phyloP scores from a whole-genome alignment of 2,113 vertebrate species.

The Chionis minor region DNA sequence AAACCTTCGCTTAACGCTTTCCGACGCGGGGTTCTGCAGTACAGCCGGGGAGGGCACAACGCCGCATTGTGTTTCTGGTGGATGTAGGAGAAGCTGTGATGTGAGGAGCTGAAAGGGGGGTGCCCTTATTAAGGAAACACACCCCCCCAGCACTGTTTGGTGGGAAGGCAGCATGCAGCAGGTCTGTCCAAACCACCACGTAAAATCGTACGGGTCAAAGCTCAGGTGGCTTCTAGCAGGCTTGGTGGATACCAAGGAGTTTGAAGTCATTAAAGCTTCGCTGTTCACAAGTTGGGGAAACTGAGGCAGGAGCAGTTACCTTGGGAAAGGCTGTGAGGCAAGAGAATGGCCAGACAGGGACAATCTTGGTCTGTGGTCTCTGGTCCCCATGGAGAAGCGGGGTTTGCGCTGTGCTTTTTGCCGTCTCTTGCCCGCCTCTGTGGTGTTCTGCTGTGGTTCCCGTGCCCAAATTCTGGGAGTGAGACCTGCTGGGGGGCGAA shows the following conservation, averaged over 20 bases:
- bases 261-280: neutral
- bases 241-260: neutral
- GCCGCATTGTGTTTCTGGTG: neutral
- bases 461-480: accelerated
- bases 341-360: neutral
- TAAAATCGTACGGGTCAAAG: neutral
- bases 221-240: neutral
- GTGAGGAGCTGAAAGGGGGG: neutral
- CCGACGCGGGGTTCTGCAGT: neutral
- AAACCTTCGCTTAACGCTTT: neutral
- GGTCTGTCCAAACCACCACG: accelerated
- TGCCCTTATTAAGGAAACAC: neutral
- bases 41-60: neutral
- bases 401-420: neutral
- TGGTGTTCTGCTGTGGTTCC: neutral
- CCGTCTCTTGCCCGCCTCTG: neutral
- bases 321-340: neutral
- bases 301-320: neutral
- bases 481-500: neutral
- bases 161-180: neutral
- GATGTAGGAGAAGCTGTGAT: neutral
- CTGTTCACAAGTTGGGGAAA: neutral
- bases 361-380: neutral
- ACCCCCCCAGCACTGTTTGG: neutral
- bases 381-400: neutral